Evolutionary conservation across 2,797 vertebrate species (phyloP).

Genomic region (Mus caroli): DNA sequence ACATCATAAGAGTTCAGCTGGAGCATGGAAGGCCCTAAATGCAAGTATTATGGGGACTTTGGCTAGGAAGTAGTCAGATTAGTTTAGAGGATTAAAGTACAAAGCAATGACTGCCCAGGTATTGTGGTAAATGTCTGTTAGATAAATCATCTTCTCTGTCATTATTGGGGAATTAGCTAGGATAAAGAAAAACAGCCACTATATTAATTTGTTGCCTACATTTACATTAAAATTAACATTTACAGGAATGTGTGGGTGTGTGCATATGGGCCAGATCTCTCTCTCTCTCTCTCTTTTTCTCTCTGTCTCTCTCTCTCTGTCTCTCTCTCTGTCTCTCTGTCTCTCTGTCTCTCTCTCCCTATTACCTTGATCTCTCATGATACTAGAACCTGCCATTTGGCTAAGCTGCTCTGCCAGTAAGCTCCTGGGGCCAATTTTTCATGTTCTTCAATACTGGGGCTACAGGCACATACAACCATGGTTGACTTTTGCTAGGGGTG

Average conservation of each 20-base stretch:
- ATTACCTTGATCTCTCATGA: neutral
- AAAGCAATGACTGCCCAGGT: neutral
- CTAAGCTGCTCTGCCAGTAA: too few relatives aligned
- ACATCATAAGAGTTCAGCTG: neutral
- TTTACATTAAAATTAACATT: neutral
- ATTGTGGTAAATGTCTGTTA: neutral
- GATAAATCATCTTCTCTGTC: neutral
- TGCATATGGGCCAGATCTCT: too few relatives aligned
- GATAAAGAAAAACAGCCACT: neutral
- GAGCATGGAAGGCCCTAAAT: neutral
- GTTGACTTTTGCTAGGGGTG: neutral
- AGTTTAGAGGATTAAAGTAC: neutral
- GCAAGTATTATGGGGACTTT: neutral
- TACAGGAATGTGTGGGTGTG: neutral
- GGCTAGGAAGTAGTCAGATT: neutral
- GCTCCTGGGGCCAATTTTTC: neutral
- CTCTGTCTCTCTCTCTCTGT: neutral
- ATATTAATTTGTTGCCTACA: neutral
- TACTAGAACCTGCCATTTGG: neutral
- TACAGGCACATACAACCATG: neutral
- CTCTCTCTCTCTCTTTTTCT: neutral
- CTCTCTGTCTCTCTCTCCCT: neutral
- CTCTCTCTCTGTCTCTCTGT: neutral
- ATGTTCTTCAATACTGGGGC: neutral
- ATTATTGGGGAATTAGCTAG: neutral